These are phyloP conservation scores for Stichopus chloronotus DNA, from an alignment of 35 echinoderm and acorn worm species.

Conservation along the genomic window DNA sequence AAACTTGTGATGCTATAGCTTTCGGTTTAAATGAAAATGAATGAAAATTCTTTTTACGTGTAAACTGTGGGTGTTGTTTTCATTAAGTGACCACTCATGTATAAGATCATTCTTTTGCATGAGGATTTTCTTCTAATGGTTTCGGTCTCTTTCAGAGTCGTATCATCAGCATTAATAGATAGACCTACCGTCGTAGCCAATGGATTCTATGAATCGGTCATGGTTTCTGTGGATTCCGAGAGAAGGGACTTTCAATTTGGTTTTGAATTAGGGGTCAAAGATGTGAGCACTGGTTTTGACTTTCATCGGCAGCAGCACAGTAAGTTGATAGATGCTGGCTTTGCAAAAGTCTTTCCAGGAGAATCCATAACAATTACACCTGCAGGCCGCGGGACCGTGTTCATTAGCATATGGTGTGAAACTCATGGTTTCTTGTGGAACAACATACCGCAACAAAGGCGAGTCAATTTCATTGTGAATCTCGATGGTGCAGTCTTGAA, in stretches of 20 bases:
- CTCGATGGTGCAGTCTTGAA: background rate
- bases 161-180: background rate
- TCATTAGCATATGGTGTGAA: background rate
- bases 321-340: background rate
- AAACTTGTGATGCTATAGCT: too few species aligned
- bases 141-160: background rate
- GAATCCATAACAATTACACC: background rate
- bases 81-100: too few species aligned
- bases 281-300: background rate
- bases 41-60: too few species aligned
- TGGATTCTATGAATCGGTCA: background rate
- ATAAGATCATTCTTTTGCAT: too few species aligned
- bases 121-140: too few species aligned
- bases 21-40: too few species aligned
- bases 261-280: background rate
- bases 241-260: background rate
- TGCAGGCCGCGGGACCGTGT: background rate
- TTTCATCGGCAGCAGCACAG: background rate
- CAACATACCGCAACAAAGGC: background rate
- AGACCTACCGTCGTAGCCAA: background rate
- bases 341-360: background rate
- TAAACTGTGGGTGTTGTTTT: too few species aligned
- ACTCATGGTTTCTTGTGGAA: background rate
- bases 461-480: too few species aligned
- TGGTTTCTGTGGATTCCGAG: background rate